Evolutionary conservation across 2,113 vertebrate species (phyloP), one percentile per base, ranked within the genome.

Genomic region (Barbus barbus): DNA sequence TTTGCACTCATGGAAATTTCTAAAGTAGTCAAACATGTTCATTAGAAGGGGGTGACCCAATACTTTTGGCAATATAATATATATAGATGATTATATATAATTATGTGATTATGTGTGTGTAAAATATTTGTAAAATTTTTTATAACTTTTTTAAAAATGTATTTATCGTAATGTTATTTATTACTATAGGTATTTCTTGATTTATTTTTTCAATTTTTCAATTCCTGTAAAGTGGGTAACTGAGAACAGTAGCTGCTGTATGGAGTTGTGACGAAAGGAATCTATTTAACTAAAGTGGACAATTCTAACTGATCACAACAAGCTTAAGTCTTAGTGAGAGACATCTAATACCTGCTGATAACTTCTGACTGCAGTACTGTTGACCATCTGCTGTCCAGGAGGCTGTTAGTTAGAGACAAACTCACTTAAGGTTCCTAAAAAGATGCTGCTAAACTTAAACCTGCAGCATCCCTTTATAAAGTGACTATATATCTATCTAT

Each of bases 371-470:
- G 73, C 33, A 56, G 46, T 26, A 28, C 22, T 38, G 0, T 11
- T 22, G 44, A 74, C 73, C 83, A 87, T 82, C 86, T 87, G 83
- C 53, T 84, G 73, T 76, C 48, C 81, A 38, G 13, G 71, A 56
- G 77, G 86, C 65, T 86, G 67, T 83, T 41, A 79, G 69, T 83
- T 63, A 73, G 20, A 83, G 63, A 44, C 28, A 51, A 31, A 63
- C 51, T 31, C 51, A 73, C 73, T 51, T 8, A 75, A 75, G 44
- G 6, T 44, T 41, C 12, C 22, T 72, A 41, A 41, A 9, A 41
- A n/a, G 67, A 71, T 41, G 67, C 67, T 38, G 9, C 33, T 20
- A 38, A 38, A 71, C 33, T 36, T 18, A 7, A 38, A 71, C 67
- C 14, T 69, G 18, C 31, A 69, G 18, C 1, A 69, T 36, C 16